Base-by-base conservation (phyloP, 2,113 vertebrate species). In the Maccullochella peelii region DNA sequence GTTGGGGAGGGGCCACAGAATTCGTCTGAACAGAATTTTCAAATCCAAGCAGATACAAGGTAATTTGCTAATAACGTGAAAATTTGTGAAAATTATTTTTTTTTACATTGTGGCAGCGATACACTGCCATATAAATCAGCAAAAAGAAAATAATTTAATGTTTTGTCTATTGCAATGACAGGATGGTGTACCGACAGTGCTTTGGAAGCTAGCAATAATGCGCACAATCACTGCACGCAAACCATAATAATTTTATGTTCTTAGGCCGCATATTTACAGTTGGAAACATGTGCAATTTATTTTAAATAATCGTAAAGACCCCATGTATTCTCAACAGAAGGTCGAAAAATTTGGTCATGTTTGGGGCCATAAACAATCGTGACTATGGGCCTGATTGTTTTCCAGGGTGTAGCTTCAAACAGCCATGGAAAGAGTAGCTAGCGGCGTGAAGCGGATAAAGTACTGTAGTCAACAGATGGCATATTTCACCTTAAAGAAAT, bases 381-480 rank as follows among this genome's bases (percentile, higher is more conserved):
- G 47, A 47, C 23, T 59, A 1, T 12, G 50, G 49, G 84, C 5
- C 58, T 61, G 69, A 62, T 79, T 90, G 87, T 88, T 81, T 84
- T 90, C 86, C 91, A 94, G 91, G 71, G 49, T 62, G 84, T 94
- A 94, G 75, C 7, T 57, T 69, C 93, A 79, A 72, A 83, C 74
- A 27, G 62, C 73, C n/a, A 66, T 30, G 42, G 3, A 82, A 58
- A 78, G 38, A 73, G 71, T 11, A 59, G 61, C 58, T 20, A 33
- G 57, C 42, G 50, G 2, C 70, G 42, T n/a, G 57, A 47, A 57
- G 36, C 36, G 6, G 27, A 52, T 0, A 7, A 42, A 74, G 73
- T 38, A 38, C 5, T 20, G n/a, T n/a, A 20, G 61, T 5, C 18
- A 21, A 33, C 40, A 33, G 2, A 59, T 42, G 10, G 7, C 15